phyloP scores from a whole-genome alignment of 2,888 invertebrate species.

The Limnephilus marmoratus region DNA sequence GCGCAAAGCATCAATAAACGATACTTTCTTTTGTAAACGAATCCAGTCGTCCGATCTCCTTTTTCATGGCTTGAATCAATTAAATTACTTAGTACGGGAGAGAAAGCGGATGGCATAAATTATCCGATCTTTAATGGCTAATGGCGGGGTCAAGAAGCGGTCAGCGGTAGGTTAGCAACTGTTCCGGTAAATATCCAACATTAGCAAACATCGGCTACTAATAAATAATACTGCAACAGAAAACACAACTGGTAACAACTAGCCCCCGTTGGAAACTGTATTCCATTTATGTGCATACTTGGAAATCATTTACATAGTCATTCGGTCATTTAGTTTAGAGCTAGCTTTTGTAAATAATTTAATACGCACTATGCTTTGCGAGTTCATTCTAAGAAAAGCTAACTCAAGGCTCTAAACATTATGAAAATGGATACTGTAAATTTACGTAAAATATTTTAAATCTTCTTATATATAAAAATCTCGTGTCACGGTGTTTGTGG shows the following conservation, averaged over 20 bases:
- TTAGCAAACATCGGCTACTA: neutral
- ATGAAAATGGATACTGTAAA: too few species aligned
- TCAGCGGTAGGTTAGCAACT: constrained; percentile 3
- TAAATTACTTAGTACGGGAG: constrained; percentile 6
- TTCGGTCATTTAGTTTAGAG: neutral
- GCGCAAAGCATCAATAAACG: neutral
- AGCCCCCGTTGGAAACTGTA: neutral
- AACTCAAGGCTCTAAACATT: neutral
- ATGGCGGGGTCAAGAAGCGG: constrained; percentile 11
- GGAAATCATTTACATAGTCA: neutral
- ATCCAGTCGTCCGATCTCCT: neutral
- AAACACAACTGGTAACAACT: neutral
- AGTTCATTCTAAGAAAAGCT: neutral
- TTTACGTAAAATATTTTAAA: too few species aligned
- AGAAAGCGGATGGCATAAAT: constrained; percentile 23
- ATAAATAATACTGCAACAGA: neutral
- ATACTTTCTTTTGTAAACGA: neutral
- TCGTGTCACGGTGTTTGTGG: too few species aligned
- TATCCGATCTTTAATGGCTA: neutral
- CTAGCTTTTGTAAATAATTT: neutral
- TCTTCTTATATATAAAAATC: too few species aligned
- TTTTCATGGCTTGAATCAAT: constrained; percentile 25
- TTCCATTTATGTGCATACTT: neutral
- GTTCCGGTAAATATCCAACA: neutral
- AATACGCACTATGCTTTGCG: neutral